Evolutionary conservation across 2,113 vertebrate species (phyloP).

Genomic region (Embiotoca jacksoni): DNA sequence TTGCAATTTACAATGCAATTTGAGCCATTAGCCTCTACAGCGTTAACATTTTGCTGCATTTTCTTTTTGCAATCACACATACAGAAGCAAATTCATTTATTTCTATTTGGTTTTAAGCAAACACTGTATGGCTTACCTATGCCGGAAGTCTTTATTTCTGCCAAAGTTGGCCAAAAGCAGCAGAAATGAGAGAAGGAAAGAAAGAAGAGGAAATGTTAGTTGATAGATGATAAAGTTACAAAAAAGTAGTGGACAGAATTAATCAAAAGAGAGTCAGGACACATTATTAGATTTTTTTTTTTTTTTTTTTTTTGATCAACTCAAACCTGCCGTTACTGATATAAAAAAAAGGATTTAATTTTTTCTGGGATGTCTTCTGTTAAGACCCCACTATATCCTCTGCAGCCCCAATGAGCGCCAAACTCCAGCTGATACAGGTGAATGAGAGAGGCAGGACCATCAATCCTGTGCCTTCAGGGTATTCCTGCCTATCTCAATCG

Average conservation of each 20-base stretch:
- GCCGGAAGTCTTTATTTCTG: slow-evolving; percentile 99
- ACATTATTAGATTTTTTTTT: not conserved
- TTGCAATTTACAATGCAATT: not conserved
- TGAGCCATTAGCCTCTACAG: slow-evolving; percentile 1
- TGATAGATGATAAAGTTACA: slow-evolving; percentile 59
- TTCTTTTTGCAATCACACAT: slow-evolving; percentile 21
- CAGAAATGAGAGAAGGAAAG: slow-evolving; percentile 59
- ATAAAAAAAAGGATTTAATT: slow-evolving; percentile 29
- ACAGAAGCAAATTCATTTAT: not conserved
- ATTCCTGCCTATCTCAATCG: slow-evolving; percentile 64
- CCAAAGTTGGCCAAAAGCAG: slow-evolving; percentile 88
- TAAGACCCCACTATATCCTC: slow-evolving; percentile 33
- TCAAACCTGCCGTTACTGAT: slow-evolving; percentile 21
- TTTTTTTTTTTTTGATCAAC: not conserved
- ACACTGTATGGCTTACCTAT: slow-evolving; percentile 92
- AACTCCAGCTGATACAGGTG: slow-evolving; percentile 71
- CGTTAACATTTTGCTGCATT: slow-evolving; percentile 1
- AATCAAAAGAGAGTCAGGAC: slow-evolving; percentile 35
- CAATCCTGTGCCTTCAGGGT: slow-evolving; percentile 65
- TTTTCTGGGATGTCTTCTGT: slow-evolving; percentile 30
- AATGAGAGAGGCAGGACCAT: slow-evolving; percentile 52
- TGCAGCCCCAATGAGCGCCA: slow-evolving; percentile 37
- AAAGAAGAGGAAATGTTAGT: slow-evolving; percentile 70
- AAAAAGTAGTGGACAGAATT: slow-evolving; percentile 55
- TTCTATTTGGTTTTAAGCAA: slow-evolving; percentile 12